These are phyloP conservation scores for Andricus curvator DNA, from an alignment of 2,888 invertebrate species.

Conservation along the genomic window DNA sequence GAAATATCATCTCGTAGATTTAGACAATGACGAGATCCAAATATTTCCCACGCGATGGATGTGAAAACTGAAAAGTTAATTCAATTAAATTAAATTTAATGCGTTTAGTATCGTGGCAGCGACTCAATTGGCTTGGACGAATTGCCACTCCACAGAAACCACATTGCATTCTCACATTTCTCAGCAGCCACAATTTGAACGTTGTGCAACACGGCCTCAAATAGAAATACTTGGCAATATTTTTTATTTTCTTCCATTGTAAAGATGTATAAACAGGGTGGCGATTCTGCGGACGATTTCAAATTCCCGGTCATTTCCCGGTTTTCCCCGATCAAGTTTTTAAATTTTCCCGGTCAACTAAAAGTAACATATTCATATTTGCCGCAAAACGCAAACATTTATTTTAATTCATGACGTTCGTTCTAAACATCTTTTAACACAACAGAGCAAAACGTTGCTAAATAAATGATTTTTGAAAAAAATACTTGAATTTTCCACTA, in stretches of 20 bases:
- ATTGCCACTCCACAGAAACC: slow-evolving; percentile 53
- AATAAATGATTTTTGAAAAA: no score
- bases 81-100: slow-evolving; percentile 16
- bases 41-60: slow-evolving; percentile 21
- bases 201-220: slow-evolving; percentile 36
- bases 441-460: no score
- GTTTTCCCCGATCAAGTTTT: no score
- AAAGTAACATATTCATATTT: no score
- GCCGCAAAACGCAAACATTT: no score
- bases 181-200: slow-evolving; percentile 24
- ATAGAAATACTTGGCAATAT: slow-evolving; percentile 38
- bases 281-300: no score
- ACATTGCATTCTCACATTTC: slow-evolving; percentile 48
- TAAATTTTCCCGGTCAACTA: no score
- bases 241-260: not conserved
- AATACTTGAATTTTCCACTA: no score
- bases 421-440: no score
- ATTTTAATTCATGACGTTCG: no score
- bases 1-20: not conserved
- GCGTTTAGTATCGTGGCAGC: slow-evolving; percentile 29
- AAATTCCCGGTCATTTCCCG: no score
- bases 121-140: slow-evolving; percentile 51
- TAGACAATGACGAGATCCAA: not conserved
- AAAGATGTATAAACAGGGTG: no score
- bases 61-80: not conserved